phyloP scores from a whole-genome alignment of 2,797 vertebrate genomes.

The Anisognathus igniventris region DNA sequence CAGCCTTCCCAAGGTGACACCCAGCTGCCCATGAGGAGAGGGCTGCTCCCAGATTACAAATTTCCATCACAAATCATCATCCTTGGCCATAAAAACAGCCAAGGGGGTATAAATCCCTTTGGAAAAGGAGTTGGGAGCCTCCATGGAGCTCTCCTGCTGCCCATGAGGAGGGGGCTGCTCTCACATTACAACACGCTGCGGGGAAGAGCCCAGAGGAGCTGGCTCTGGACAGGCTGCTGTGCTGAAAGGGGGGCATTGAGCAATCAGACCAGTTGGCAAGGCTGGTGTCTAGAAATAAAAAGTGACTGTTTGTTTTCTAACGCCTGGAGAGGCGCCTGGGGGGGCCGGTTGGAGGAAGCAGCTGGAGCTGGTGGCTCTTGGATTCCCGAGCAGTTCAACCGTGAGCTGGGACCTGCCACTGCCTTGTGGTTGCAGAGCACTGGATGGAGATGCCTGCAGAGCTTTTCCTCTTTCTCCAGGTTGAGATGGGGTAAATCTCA shows the following conservation, averaged over 20 bases:
- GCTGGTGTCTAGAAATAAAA: conserved; percentile 66
- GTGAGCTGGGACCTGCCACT: background rate
- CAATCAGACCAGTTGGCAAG: conserved; percentile 64
- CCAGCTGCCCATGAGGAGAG: too few species aligned
- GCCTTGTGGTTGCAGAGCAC: background rate
- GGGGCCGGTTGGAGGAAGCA: conserved; percentile 62
- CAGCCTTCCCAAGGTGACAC: too few species aligned
- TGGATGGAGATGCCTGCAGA: background rate
- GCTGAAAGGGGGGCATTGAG: conserved; percentile 47
- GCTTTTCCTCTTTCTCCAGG: background rate
- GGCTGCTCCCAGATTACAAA: too few species aligned
- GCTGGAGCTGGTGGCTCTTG: conserved; percentile 27
- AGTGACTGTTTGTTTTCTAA: conserved; percentile 65
- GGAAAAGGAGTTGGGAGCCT: too few species aligned
- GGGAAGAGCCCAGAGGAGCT: conserved; percentile 21
- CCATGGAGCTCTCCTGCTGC: too few species aligned
- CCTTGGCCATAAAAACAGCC: too few species aligned
- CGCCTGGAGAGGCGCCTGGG: background rate
- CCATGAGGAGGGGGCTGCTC: background rate
- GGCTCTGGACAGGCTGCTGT: background rate
- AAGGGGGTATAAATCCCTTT: too few species aligned
- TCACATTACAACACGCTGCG: background rate
- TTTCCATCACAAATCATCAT: too few species aligned
- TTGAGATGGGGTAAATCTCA: background rate
- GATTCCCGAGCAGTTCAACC: conserved; percentile 37